phyloP scores from a whole-genome alignment of 1,140 invertebrate species.

The Heliconius congener region DNA sequence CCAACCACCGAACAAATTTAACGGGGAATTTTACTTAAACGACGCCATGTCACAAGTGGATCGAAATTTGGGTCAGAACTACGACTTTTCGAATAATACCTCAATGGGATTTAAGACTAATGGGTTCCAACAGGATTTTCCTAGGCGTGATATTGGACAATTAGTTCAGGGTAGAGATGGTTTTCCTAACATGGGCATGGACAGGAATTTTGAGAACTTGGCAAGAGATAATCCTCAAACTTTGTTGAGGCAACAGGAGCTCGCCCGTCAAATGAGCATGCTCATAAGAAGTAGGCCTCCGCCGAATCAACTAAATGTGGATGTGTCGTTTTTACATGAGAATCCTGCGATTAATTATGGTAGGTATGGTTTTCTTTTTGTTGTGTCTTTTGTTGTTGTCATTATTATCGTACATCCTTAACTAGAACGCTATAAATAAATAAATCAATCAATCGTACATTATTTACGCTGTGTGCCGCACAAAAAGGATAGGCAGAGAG shows the following conservation, averaged over 20 bases:
- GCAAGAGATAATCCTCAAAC: constrained; percentile 56
- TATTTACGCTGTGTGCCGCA: too few relatives aligned
- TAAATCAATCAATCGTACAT: too few relatives aligned
- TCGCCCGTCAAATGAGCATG: constrained; percentile 68
- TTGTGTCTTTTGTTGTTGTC: too few relatives aligned
- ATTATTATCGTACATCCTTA: too few relatives aligned
- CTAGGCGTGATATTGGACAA: not conserved
- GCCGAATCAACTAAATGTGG: constrained; percentile 70
- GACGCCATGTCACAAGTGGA: constrained; percentile 60
- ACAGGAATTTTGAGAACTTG: constrained; percentile 54
- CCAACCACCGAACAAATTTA: constrained; percentile 58
- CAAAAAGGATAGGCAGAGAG: too few relatives aligned
- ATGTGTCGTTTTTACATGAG: constrained; percentile 71
- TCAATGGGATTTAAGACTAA: constrained; percentile 66
- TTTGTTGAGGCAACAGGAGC: constrained; percentile 66
- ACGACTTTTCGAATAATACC: constrained; percentile 54
- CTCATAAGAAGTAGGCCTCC: constrained; percentile 69
- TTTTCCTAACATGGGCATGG: constrained; percentile 53
- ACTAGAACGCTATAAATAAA: too few relatives aligned
- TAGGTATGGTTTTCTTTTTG: constrained; percentile 42
- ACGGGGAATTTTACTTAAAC: constrained; percentile 56
- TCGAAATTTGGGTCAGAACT: constrained; percentile 55
- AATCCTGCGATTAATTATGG: constrained; percentile 70
- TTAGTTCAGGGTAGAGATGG: constrained; percentile 48
- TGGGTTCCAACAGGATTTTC: constrained; percentile 63